phyloP scores from a whole-genome alignment of 2,113 vertebrate genomes.

The Eulacestoma nigropectus region DNA sequence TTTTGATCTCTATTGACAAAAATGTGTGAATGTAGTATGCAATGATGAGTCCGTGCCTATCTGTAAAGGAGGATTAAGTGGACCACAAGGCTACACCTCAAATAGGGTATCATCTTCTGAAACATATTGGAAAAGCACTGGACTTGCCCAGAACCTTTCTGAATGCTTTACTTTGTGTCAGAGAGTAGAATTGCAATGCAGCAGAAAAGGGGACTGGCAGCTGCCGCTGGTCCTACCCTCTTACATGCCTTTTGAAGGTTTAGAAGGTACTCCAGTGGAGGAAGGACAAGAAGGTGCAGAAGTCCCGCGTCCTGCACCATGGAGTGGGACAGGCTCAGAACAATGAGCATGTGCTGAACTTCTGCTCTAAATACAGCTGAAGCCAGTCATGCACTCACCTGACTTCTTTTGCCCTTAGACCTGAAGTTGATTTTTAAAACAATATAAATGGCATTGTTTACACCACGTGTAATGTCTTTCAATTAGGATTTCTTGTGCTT shows the following conservation, averaged over 20 bases:
- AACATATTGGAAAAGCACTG: not conserved
- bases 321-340: not conserved
- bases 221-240: not conserved
- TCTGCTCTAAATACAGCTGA: not conserved
- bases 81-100: not conserved
- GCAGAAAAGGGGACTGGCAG: not conserved
- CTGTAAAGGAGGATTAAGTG: not conserved
- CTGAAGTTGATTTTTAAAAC: not conserved
- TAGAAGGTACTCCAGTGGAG: not conserved
- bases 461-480: fast-evolving
- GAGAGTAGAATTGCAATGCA: not conserved
- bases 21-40: not conserved
- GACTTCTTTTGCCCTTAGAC: not conserved
- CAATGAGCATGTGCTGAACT: not conserved
- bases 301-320: fast-evolving
- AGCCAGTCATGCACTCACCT: not conserved
- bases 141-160: not conserved
- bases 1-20: not conserved
- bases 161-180: not conserved
- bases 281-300: not conserved
- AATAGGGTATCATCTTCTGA: not conserved
- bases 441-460: not conserved
- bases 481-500: not conserved
- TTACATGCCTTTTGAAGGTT: not conserved
- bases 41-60: not conserved